These are phyloP conservation scores for Hetaerina americana DNA, from an alignment of 1,140 invertebrate genomes.

Conservation along the genomic window DNA sequence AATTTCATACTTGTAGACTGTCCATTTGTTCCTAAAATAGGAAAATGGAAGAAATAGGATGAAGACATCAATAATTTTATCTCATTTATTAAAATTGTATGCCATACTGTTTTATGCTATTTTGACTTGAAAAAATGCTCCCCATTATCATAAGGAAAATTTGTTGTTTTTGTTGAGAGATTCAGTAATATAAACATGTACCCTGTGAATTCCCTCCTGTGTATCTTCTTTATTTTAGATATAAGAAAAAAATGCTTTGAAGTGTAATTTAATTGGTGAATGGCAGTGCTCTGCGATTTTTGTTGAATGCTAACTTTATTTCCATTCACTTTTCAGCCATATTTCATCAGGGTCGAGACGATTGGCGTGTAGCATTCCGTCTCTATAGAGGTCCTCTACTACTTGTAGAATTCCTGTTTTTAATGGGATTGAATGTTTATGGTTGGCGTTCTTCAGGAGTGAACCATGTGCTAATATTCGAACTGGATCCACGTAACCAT, in stretches of 20 bases:
- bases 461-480: constrained; percentile 98
- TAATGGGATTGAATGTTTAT: constrained; percentile 95
- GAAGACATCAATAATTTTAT: too few species aligned
- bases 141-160: too few species aligned
- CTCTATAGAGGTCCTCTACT: constrained; percentile 88
- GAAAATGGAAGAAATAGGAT: too few species aligned
- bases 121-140: too few species aligned
- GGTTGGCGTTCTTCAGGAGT: constrained; percentile 97
- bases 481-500: constrained; percentile 94
- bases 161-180: too few species aligned
- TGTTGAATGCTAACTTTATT: background rate
- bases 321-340: constrained; percentile 36
- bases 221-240: too few species aligned
- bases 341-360: constrained; percentile 51
- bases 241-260: constrained; percentile 1
- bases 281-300: background rate
- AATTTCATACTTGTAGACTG: too few species aligned
- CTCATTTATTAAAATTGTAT: too few species aligned
- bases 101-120: too few species aligned
- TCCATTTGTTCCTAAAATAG: too few species aligned
- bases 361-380: constrained; percentile 66
- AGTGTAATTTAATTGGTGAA: constrained; percentile 1
- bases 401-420: constrained; percentile 84
- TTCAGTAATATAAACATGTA: too few species aligned
- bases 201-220: too few species aligned